Evolutionary conservation across 2,113 vertebrate species (phyloP).

Genomic region (Lathamus discolor): DNA sequence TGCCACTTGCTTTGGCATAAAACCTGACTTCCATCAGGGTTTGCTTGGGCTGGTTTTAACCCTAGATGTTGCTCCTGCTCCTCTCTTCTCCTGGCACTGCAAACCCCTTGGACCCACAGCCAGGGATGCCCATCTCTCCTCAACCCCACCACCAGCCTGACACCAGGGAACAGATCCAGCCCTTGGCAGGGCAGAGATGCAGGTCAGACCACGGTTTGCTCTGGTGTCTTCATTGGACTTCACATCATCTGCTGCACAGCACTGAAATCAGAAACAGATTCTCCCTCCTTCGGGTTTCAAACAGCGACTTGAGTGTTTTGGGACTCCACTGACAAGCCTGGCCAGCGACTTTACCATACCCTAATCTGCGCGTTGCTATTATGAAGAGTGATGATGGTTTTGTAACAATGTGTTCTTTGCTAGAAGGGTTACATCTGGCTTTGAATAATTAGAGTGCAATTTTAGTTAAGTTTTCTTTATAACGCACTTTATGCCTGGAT

Average conservation of each 20-base stretch:
- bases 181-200: not conserved
- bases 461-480: not conserved
- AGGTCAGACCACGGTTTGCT: accelerated
- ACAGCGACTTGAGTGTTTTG: not conserved
- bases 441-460: not conserved
- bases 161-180: not conserved
- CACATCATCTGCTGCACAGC: not conserved
- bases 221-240: not conserved
- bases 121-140: not conserved
- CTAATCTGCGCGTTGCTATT: not conserved
- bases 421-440: not conserved
- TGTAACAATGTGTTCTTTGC: not conserved
- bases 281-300: not conserved
- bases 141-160: not conserved
- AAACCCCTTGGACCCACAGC: not conserved
- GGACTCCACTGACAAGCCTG: not conserved
- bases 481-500: not conserved
- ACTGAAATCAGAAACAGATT: conserved; percentile 15
- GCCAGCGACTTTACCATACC: not conserved
- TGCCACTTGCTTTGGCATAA: not conserved
- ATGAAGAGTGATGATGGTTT: not conserved
- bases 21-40: not conserved
- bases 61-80: not conserved
- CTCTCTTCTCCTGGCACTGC: not conserved
- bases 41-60: not conserved